phyloP scores from a whole-genome alignment of 64 coral and sea anemone species.

The Stichodactyla mertensii region DNA sequence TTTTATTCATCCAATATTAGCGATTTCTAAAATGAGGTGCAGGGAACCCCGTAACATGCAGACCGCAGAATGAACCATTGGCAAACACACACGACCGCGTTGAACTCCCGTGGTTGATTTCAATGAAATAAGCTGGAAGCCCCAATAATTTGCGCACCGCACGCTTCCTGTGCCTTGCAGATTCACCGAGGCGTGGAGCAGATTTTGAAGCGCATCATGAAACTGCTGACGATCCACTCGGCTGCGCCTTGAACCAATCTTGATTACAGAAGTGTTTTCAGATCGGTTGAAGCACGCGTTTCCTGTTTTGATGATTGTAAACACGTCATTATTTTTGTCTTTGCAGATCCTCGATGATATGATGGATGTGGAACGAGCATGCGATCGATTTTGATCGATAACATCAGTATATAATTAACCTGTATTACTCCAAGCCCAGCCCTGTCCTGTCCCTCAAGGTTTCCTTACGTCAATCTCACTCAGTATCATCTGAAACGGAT shows the following conservation, averaged over 20 bases:
- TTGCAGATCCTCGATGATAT: constrained; percentile 96
- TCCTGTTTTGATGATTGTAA: not conserved
- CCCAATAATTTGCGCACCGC: not conserved
- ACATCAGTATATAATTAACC: not conserved
- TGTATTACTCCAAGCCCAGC: too few relatives aligned
- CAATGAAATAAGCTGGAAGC: not conserved
- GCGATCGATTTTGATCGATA: constrained; percentile 70
- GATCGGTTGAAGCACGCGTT: not conserved
- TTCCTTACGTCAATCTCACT: not conserved
- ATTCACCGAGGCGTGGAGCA: not conserved
- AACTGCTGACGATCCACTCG: not conserved
- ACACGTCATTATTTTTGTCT: constrained; percentile 6
- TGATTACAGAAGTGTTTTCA: not conserved
- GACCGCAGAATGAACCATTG: not conserved
- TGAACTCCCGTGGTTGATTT: not conserved
- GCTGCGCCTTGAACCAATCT: not conserved
- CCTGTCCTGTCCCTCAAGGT: not conserved
- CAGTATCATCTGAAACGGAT: not conserved
- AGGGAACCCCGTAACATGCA: not conserved
- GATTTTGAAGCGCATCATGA: not conserved
- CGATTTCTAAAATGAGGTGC: not conserved
- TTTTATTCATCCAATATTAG: not conserved
- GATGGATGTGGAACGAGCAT: constrained; percentile 89
- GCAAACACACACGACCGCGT: not conserved
- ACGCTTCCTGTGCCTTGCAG: not conserved